Conservation (phyloP, 2,888 invertebrate genomes). For the Diarsia dahlii region DNA sequence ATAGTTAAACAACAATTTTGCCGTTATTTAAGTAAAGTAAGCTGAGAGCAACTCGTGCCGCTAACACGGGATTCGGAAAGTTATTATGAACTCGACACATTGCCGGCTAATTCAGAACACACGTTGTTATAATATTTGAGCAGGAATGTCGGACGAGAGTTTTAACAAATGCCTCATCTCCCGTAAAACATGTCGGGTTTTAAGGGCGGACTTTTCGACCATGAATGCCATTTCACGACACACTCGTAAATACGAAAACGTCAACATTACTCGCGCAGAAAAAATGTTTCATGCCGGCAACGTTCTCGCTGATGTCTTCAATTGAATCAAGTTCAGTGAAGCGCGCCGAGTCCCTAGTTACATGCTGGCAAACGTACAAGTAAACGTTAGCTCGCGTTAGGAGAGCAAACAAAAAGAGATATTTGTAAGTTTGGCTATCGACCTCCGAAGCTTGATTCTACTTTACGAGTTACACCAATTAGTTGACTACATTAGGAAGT, state of each 20-base stretch:
- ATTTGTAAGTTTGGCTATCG: conserved; percentile 51
- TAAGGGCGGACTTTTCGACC: conserved; percentile 26
- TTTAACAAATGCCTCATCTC: conserved; percentile 59
- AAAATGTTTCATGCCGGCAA: conserved; percentile 44
- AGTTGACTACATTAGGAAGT: conserved; percentile 68
- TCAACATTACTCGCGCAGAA: conserved; percentile 42
- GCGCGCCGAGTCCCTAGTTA: conserved; percentile 51
- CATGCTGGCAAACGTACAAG: conserved; percentile 54
- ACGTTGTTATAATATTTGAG: conserved; percentile 74
- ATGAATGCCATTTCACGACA: conserved; percentile 34
- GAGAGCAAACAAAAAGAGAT: conserved; percentile 57
- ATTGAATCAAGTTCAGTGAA: conserved; percentile 64
- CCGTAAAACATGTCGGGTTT: conserved; percentile 45
- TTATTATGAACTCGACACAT: conserved; percentile 69
- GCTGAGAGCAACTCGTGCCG: conserved; percentile 27
- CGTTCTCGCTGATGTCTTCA: conserved; percentile 52
- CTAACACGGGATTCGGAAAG: conserved; percentile 56
- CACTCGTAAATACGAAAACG: conserved; percentile 34
- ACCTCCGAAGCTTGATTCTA: conserved; percentile 50
- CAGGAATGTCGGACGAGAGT: conserved; percentile 66
- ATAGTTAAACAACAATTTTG: conserved; percentile 36
- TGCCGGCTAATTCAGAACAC: conserved; percentile 65
- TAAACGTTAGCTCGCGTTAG: conserved; percentile 48
- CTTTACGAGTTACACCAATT: conserved; percentile 67
- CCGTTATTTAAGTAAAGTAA: conserved; percentile 44